These are phyloP conservation scores for Dreissena rostriformis DNA, from an alignment of 1,140 invertebrate species.

Conservation along the genomic window DNA sequence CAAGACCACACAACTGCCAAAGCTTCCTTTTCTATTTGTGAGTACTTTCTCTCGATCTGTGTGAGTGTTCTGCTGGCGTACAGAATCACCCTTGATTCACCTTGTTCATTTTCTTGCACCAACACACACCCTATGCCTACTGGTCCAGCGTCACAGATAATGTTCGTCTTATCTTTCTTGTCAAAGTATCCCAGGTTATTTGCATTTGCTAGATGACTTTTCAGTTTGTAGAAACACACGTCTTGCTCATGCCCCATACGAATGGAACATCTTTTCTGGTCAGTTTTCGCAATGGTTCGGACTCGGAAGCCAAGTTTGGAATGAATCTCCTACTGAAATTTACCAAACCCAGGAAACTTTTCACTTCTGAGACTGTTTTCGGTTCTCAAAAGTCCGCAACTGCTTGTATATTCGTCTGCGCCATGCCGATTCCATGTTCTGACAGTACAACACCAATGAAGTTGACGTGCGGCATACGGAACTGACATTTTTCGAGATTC, in stretches of 20 bases:
- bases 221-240: no score
- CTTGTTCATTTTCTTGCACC: not conserved
- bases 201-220: not conserved
- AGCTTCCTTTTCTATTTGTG: conserved; percentile 80
- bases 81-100: conserved; percentile 55
- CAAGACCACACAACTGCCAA: conserved; percentile 80
- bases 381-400: no score
- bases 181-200: conserved; percentile 16
- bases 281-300: no score
- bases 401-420: no score
- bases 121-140: not conserved
- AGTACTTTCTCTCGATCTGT: conserved; percentile 71
- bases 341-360: no score
- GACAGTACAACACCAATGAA: no score
- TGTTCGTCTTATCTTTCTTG: not conserved
- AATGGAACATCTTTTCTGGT: no score
- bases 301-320: no score
- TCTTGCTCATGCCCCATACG: no score
- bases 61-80: conserved; percentile 62
- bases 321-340: conserved; percentile 53
- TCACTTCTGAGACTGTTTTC: no score
- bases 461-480: no score
- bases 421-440: no score
- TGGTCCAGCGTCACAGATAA: not conserved
- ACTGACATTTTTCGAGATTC: conserved; percentile 63